Conservation (phyloP, 2,113 vertebrate species). For the Poecile atricapillus region DNA sequence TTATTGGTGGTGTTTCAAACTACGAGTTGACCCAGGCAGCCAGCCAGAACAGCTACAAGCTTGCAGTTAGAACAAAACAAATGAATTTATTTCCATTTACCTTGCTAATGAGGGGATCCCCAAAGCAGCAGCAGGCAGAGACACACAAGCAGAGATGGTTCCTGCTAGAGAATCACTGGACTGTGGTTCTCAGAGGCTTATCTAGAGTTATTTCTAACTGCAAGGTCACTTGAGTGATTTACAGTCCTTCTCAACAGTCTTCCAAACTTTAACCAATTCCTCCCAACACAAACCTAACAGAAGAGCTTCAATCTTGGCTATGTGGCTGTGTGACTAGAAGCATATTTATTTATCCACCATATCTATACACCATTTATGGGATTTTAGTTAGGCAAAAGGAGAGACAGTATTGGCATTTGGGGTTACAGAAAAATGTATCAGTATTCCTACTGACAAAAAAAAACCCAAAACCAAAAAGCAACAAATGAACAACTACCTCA, state of each 20-base stretch:
- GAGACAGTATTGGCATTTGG: background rate
- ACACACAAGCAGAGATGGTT: background rate
- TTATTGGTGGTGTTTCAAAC: background rate
- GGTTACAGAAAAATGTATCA: background rate
- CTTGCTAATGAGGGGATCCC: background rate
- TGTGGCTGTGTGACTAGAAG: background rate
- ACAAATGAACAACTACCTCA: rapidly evolving
- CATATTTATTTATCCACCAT: too few species aligned
- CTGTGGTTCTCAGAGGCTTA: background rate
- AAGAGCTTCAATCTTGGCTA: background rate
- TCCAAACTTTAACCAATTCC: background rate
- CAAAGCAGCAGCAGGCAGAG: background rate
- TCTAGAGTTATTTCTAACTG: background rate
- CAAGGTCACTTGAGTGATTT: background rate
- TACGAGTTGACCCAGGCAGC: background rate
- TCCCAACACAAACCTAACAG: background rate
- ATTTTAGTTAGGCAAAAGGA: background rate
- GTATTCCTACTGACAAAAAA: background rate
- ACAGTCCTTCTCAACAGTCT: background rate
- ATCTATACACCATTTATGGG: rapidly evolving
- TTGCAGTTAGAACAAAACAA: background rate
- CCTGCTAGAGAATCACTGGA: background rate
- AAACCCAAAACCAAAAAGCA: background rate
- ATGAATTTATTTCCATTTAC: background rate
- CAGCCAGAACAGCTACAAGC: background rate